A percentile compares a stretch with the other conserved stretches of the same genome.
Conservation (phyloP, 2,113 vertebrate genomes). For the Gasterosteus nipponicus region DNA sequence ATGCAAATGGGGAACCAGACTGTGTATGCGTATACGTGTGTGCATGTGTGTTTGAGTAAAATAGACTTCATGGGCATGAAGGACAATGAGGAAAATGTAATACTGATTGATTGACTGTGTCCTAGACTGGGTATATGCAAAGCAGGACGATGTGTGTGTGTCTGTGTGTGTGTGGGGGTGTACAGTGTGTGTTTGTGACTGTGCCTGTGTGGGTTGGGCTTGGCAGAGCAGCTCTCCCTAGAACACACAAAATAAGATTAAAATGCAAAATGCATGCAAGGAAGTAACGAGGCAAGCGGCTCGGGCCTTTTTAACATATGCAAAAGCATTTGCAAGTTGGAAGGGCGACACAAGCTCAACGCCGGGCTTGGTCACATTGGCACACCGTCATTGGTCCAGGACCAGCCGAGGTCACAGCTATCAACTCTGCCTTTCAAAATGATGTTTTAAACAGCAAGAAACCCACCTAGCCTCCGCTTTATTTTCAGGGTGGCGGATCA, state of each 20-base stretch:
- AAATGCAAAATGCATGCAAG: constrained; percentile 70
- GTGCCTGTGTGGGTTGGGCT: constrained; percentile 39
- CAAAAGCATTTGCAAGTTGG: constrained; percentile 61
- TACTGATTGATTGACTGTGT: constrained; percentile 80
- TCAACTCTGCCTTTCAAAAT: constrained; percentile 29
- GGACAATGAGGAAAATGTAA: constrained; percentile 77
- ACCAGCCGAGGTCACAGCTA: constrained; percentile 23
- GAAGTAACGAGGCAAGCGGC: constrained; percentile 56
- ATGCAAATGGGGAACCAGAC: constrained; percentile 5
- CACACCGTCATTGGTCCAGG: constrained; percentile 34
- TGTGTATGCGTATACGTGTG: background rate
- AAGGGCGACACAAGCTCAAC: constrained; percentile 46
- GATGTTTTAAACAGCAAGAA: background rate
- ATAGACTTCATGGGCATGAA: constrained; percentile 69
- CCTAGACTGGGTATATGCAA: constrained; percentile 61
- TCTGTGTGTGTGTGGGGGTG: constrained; percentile 11
- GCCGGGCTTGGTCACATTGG: constrained; percentile 35
- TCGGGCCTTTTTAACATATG: constrained; percentile 61
- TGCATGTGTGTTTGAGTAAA: constrained; percentile 40
- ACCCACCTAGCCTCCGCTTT: background rate
- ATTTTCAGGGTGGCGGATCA: background rate
- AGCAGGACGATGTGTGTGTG: constrained; percentile 26
- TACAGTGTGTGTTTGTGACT: constrained; percentile 8
- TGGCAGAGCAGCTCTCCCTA: constrained; percentile 51
- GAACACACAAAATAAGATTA: constrained; percentile 76